These are phyloP conservation scores for Lutraria rhynchaena DNA, from an alignment of 1,140 invertebrate species.

Conservation along the genomic window DNA sequence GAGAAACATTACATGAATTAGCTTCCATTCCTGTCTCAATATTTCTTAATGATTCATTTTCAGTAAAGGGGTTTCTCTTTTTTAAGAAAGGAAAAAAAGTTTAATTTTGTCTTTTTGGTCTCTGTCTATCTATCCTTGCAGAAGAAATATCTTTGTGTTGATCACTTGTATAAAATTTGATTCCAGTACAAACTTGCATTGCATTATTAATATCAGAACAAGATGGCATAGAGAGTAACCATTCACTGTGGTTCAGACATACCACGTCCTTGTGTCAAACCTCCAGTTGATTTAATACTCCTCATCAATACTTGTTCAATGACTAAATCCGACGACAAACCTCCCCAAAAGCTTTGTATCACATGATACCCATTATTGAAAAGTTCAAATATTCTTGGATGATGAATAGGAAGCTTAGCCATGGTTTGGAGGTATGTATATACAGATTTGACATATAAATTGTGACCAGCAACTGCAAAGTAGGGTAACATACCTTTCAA, in stretches of 20 bases:
- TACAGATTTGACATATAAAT: slow-evolving; percentile 82
- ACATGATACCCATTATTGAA: slow-evolving; percentile 60
- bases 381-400: slow-evolving; percentile 47
- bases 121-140: neutral
- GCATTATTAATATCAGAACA: slow-evolving; percentile 63
- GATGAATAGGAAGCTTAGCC: slow-evolving; percentile 65
- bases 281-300: slow-evolving; percentile 70
- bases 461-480: slow-evolving; percentile 82
- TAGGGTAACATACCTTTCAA: slow-evolving; percentile 79
- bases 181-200: slow-evolving; percentile 61
- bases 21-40: neutral
- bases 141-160: slow-evolving; percentile 57
- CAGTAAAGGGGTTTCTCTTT: slow-evolving; percentile 11
- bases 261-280: slow-evolving; percentile 60
- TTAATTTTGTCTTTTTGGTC: neutral
- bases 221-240: slow-evolving; percentile 64
- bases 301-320: slow-evolving; percentile 74
- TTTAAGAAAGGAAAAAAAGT: neutral
- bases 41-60: neutral
- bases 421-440: slow-evolving; percentile 82
- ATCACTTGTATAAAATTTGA: slow-evolving; percentile 54
- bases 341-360: slow-evolving; percentile 78
- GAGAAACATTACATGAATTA: neutral
- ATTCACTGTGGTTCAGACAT: slow-evolving; percentile 66
- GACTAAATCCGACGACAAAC: slow-evolving; percentile 78